Conservation (phyloP, 1,140 invertebrate species). For the Microplitis demolitor region DNA sequence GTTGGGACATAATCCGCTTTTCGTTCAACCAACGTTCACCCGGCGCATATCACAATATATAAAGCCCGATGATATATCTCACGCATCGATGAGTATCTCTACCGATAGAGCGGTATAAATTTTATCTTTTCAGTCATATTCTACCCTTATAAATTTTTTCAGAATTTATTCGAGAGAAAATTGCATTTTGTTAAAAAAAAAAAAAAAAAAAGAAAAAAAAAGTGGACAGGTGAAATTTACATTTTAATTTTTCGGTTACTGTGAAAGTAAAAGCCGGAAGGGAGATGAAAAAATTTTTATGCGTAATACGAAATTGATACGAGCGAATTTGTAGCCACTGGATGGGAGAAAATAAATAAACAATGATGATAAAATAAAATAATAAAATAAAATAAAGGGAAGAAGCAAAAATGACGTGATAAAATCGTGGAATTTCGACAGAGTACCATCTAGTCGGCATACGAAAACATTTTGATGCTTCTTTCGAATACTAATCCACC, state of each 20-base stretch:
- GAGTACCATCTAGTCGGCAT: conserved; percentile 8
- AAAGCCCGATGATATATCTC: background rate
- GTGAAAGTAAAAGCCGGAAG: too few relatives aligned
- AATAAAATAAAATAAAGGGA: background rate
- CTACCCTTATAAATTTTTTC: background rate
- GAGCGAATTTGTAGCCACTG: too few relatives aligned
- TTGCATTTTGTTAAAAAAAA: background rate
- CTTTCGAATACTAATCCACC: conserved; percentile 20
- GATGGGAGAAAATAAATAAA: too few relatives aligned
- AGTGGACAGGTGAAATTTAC: background rate
- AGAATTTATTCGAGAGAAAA: background rate
- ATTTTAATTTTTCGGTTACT: too few relatives aligned
- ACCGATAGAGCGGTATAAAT: background rate
- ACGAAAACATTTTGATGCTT: conserved; percentile 11
- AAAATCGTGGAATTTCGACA: conserved; percentile 23
- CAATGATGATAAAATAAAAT: background rate
- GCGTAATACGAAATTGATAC: too few relatives aligned
- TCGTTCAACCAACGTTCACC: conserved; percentile 5
- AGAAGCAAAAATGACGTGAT: conserved; percentile 2
- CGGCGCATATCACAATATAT: background rate
- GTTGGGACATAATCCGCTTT: conserved; percentile 4
- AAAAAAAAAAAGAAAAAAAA: background rate
- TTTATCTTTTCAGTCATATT: background rate
- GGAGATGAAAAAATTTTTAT: too few relatives aligned
- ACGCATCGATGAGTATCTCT: background rate